phyloP scores from a whole-genome alignment of 2,113 vertebrate species.

The Takifugu flavidus region DNA sequence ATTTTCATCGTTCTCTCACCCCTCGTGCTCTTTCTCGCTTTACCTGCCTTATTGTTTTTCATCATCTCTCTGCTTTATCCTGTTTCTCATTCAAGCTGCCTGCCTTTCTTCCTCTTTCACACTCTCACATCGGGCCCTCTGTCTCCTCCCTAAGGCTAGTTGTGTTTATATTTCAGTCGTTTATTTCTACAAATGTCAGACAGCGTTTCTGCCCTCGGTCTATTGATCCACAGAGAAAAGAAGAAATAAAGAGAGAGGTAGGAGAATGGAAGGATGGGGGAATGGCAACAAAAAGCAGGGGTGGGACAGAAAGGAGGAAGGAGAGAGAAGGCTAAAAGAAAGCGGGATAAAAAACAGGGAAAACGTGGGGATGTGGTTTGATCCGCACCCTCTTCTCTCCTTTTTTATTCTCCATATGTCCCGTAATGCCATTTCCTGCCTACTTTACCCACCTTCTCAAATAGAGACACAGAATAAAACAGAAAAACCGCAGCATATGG shows the following conservation, averaged over 20 bases:
- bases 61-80: slow-evolving; percentile 47
- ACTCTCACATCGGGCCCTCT: slow-evolving; percentile 39
- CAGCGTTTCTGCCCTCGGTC: slow-evolving; percentile 67
- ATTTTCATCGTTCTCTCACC: slow-evolving; percentile 56
- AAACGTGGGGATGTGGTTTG: background rate
- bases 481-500: background rate
- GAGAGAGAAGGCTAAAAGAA: slow-evolving; percentile 5
- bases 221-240: slow-evolving; percentile 63
- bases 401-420: slow-evolving; percentile 17
- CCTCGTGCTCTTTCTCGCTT: slow-evolving; percentile 10
- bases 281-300: slow-evolving; percentile 19
- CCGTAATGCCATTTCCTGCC: too few species aligned
- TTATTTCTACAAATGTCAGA: slow-evolving; percentile 77
- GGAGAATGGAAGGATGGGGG: background rate
- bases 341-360: background rate
- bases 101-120: slow-evolving; percentile 52
- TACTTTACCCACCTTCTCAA: too few species aligned
- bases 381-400: slow-evolving; percentile 20
- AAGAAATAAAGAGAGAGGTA: background rate
- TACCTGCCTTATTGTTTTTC: slow-evolving; percentile 1
- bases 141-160: slow-evolving; percentile 52
- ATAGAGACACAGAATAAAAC: too few species aligned
- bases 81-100: slow-evolving; percentile 55
- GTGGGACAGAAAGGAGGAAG: slow-evolving; percentile 31
- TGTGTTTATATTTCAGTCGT: slow-evolving; percentile 73